These are phyloP conservation scores for Drosophila recens DNA, from an alignment of 2,888 invertebrate species.

Conservation along the genomic window DNA sequence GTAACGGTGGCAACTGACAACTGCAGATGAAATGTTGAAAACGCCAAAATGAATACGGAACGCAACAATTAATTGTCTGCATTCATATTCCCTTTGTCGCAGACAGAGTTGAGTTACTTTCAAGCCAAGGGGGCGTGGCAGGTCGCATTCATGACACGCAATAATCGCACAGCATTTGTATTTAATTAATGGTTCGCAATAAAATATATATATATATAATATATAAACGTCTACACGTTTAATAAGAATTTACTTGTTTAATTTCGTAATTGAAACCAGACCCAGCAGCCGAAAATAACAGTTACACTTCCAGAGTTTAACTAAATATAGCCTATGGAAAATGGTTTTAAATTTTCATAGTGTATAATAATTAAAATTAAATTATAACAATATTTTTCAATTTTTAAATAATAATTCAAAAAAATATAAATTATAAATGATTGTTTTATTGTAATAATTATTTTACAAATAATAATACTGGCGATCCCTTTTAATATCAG, in stretches of 20 bases:
- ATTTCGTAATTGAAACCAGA: conserved; percentile 74
- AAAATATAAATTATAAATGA: too few species aligned
- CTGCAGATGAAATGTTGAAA: conserved; percentile 82
- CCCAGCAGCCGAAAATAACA: too few species aligned
- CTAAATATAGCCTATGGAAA: too few species aligned
- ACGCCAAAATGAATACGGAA: conserved; percentile 77
- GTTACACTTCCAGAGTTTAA: too few species aligned
- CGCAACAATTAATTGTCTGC: conserved; percentile 78
- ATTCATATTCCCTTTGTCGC: conserved; percentile 41
- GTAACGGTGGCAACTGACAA: conserved; percentile 61
- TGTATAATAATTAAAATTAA: too few species aligned
- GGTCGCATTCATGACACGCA: conserved; percentile 69
- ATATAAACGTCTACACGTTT: conserved; percentile 34
- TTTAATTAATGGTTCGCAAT: conserved; percentile 76
- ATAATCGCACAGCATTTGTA: conserved; percentile 75
- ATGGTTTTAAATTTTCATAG: too few species aligned
- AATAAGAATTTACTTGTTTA: conserved; percentile 64
- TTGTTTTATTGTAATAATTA: too few species aligned
- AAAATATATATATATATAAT: conserved; percentile 49
- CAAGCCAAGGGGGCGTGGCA: conserved; percentile 50
- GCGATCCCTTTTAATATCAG: conserved; percentile 10
- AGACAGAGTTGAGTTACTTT: conserved; percentile 32
- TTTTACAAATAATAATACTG: too few species aligned
- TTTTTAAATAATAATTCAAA: too few species aligned
- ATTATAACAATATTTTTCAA: too few species aligned